A percentile compares a stretch with the other conserved stretches of the same genome.
Conservation (phyloP, 2,888 invertebrate species). For the Microchrysa polita region DNA sequence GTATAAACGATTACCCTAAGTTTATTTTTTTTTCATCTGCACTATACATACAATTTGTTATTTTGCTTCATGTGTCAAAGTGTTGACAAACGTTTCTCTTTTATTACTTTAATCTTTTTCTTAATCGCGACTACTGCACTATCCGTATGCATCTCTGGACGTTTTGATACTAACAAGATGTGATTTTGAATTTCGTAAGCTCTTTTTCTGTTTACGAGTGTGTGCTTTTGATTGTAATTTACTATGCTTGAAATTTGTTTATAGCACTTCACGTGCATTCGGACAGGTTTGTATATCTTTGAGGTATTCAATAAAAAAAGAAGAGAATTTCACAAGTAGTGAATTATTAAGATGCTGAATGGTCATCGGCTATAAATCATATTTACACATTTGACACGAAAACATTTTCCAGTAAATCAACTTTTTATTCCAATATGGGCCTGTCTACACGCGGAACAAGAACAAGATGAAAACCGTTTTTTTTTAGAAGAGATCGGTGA, state of each 20-base stretch:
- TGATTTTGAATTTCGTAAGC: constrained; percentile 30
- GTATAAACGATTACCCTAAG: too few species aligned
- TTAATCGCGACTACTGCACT: constrained; percentile 25
- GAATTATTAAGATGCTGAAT: constrained; percentile 2
- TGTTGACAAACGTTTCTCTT: constrained; percentile 36
- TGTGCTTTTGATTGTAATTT: constrained; percentile 32
- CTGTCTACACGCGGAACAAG: too few species aligned
- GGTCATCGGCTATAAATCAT: not conserved
- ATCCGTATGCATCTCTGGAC: not conserved
- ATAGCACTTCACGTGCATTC: constrained; percentile 9
- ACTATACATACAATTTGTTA: not conserved
- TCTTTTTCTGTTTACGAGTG: constrained; percentile 13
- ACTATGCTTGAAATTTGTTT: constrained; percentile 8
- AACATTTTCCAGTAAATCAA: not conserved
- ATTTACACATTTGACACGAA: constrained; percentile 10
- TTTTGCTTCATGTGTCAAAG: constrained; percentile 24
- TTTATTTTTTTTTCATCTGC: too few species aligned
- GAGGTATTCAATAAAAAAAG: constrained; percentile 15
- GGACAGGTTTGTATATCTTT: constrained; percentile 8
- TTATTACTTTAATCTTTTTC: constrained; percentile 42
- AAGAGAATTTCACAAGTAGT: constrained; percentile 1
- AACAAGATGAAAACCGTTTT: too few species aligned
- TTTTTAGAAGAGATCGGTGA: too few species aligned
- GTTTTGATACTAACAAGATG: constrained; percentile 22
- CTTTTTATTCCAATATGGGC: too few species aligned